A percentile compares a stretch with the other conserved stretches of the same genome.
Evolutionary conservation across 2,797 vertebrate genomes (phyloP).

Genomic region (Anguilla obscura): DNA sequence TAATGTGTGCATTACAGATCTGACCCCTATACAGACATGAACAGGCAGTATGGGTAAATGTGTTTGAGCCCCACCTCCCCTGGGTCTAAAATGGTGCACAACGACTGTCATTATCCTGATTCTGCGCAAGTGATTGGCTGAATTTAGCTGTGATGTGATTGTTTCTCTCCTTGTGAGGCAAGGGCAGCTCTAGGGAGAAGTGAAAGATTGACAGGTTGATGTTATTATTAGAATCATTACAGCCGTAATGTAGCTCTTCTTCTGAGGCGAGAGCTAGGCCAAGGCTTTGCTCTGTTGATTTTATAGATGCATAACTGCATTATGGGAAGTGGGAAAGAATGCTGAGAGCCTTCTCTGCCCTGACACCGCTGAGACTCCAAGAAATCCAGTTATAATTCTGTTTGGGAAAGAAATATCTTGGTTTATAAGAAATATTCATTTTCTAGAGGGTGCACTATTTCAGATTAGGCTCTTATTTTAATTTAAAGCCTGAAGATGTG

Average conservation of each 20-base stretch:
- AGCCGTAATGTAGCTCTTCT: neutral
- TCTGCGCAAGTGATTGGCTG: neutral
- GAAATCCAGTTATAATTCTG: neutral
- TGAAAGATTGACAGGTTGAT: conserved; percentile 18
- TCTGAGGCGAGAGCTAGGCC: neutral
- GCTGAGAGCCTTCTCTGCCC: neutral
- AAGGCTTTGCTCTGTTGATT: neutral
- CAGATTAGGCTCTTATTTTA: neutral
- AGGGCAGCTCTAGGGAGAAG: neutral
- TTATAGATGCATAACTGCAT: neutral
- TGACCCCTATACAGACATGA: neutral
- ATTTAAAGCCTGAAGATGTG: neutral
- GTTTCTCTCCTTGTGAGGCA: neutral
- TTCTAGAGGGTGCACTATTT: neutral
- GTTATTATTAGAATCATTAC: conserved; percentile 20
- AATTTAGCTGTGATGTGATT: neutral
- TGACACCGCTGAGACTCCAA: neutral
- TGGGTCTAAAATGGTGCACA: neutral
- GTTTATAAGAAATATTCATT: neutral
- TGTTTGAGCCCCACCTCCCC: neutral
- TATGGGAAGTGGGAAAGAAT: neutral
- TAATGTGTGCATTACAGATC: neutral
- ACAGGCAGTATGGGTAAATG: neutral
- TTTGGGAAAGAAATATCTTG: neutral
- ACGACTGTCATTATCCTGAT: neutral